Percentiles rank a stretch among this genome's conserved stretches.
These are phyloP conservation scores for Alligator mississippiensis DNA, from an alignment of 2,113 vertebrate genomes.

Conservation along the genomic window DNA sequence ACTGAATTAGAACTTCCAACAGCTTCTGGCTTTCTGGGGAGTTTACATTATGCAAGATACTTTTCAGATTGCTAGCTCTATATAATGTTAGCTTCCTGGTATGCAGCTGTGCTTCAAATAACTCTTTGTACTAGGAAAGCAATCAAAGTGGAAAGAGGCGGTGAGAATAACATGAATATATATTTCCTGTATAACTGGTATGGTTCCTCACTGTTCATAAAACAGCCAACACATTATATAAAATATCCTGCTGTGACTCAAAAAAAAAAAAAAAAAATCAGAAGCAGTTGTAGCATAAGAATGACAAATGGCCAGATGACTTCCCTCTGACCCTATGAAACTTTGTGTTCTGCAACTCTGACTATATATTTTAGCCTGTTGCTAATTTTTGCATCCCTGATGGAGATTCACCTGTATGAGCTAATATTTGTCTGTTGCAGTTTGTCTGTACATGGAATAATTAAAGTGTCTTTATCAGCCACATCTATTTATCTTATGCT, in stretches of 20 bases:
- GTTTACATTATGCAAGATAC: not conserved
- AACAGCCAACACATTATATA: not conserved
- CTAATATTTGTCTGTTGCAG: not conserved
- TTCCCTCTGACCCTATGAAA: not conserved
- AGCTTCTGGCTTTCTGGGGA: not conserved
- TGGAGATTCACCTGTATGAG: not conserved
- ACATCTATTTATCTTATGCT: not conserved
- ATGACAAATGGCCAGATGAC: not conserved
- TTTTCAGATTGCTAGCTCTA: not conserved
- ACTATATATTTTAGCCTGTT: not conserved
- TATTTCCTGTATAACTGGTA: not conserved
- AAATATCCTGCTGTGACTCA: not conserved
- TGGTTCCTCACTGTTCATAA: not conserved
- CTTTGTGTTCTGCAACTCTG: not conserved
- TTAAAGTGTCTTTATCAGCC: not conserved
- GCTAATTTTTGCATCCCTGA: not conserved
- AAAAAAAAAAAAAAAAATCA: not conserved
- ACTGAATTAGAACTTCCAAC: slow-evolving; percentile 1
- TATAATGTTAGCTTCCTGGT: slow-evolving; percentile 39
- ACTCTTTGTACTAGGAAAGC: not conserved
- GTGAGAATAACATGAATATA: not conserved
- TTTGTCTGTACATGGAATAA: not conserved
- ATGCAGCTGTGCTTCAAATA: slow-evolving; percentile 40
- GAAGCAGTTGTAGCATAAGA: not conserved
- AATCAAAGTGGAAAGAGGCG: not conserved